Percentiles rank a stretch among this genome's conserved stretches.
Evolutionary conservation across 2,113 vertebrate genomes (phyloP).

Genomic region (Petrocephalus zakoni): DNA sequence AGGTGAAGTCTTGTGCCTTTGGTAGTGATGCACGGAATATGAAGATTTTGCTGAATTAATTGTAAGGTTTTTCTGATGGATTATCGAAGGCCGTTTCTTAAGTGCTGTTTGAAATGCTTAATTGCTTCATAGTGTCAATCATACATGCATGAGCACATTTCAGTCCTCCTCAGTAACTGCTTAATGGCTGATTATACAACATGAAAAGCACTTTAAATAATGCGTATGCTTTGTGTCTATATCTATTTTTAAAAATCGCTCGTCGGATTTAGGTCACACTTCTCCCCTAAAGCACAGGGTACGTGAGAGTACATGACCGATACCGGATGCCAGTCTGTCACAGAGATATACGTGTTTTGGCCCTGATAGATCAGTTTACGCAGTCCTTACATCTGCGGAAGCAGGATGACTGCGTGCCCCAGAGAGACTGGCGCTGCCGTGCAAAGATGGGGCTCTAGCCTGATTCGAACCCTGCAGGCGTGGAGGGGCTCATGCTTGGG

Average conservation of each 20-base stretch:
- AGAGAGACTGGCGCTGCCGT: neutral
- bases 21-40: neutral
- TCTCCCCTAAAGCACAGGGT: neutral
- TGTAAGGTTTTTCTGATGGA: neutral
- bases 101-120: neutral
- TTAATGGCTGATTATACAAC: neutral
- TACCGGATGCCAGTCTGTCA: neutral
- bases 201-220: neutral
- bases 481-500: too few relatives aligned
- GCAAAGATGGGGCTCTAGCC: neutral
- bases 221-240: neutral
- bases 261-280: neutral
- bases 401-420: neutral
- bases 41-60: neutral
- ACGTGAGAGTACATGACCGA: neutral
- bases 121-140: neutral
- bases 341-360: neutral
- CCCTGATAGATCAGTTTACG: slow-evolving; percentile 14
- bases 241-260: neutral
- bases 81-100: neutral
- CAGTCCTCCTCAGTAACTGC: neutral
- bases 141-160: neutral
- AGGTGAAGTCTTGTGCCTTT: slow-evolving; percentile 10
- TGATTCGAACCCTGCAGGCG: neutral
- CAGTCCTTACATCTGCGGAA: slow-evolving; percentile 42